A percentile compares a stretch with the other conserved stretches of the same genome.
These are phyloP conservation scores for Nannospalax galili DNA, from an alignment of 2,113 vertebrate genomes.

Conservation along the genomic window DNA sequence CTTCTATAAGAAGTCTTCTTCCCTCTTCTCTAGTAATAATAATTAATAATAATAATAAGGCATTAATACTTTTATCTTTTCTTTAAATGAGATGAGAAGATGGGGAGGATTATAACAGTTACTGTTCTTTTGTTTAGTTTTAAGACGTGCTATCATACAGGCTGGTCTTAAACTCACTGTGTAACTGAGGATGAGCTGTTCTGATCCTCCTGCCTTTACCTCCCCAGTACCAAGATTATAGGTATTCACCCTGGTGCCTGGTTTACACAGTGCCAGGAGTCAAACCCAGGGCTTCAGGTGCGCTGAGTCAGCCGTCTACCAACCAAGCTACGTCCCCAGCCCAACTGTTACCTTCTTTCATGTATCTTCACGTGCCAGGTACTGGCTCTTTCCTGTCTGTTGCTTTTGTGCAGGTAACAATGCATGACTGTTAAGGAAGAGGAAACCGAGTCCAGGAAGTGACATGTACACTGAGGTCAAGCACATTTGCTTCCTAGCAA, in stretches of 20 bases:
- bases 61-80: background rate
- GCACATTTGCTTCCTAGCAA: too few species aligned
- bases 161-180: background rate
- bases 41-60: too few species aligned
- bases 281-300: background rate
- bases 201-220: background rate
- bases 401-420: background rate
- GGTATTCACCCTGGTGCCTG: background rate
- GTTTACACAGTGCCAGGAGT: background rate
- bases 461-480: background rate
- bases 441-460: background rate
- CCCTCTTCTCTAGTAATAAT: background rate
- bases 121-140: background rate
- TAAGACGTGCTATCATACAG: background rate
- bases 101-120: background rate
- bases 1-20: slow-evolving; percentile 25
- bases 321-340: background rate
- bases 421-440: background rate
- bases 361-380: accelerated
- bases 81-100: background rate
- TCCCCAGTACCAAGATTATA: background rate
- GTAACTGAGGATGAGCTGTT: background rate
- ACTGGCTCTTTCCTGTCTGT: background rate
- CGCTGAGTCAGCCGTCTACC: background rate
- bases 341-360: accelerated